Evolutionary conservation across 2,888 invertebrate species (phyloP).

Genomic region (Halocaridina rubra): DNA sequence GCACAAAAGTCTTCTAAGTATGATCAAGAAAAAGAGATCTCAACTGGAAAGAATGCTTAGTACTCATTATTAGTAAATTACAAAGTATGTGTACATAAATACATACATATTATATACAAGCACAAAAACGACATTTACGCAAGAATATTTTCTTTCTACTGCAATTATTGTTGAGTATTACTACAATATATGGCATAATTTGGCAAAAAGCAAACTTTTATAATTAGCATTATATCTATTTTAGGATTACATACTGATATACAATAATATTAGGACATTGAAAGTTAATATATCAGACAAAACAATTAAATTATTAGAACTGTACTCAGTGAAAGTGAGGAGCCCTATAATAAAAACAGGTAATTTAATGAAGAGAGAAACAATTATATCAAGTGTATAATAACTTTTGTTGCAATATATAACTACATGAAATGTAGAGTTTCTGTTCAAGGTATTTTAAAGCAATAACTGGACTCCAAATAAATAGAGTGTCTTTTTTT

Average conservation of each 20-base stretch:
- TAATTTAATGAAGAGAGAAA: no score
- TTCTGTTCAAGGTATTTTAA: neutral
- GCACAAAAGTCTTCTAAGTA: conserved; percentile 20
- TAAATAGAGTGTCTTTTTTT: neutral
- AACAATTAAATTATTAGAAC: no score
- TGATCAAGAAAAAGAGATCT: neutral
- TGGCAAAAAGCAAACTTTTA: neutral
- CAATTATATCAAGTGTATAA: no score
- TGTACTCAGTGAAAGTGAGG: no score
- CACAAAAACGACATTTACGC: neutral
- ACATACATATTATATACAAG: neutral
- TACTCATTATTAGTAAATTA: neutral
- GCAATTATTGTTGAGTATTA: neutral
- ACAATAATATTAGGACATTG: neutral
- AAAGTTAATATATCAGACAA: neutral
- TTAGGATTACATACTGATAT: neutral
- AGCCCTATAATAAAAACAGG: no score
- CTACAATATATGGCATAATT: neutral
- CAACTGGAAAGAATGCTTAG: neutral
- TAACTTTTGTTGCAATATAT: no score
- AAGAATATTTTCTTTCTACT: neutral
- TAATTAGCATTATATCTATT: neutral
- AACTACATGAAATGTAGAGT: no score
- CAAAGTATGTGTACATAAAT: neutral
- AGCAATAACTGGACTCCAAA: neutral